phyloP scores from a whole-genome alignment of 2,888 invertebrate genomes.

The Blera fallax region DNA sequence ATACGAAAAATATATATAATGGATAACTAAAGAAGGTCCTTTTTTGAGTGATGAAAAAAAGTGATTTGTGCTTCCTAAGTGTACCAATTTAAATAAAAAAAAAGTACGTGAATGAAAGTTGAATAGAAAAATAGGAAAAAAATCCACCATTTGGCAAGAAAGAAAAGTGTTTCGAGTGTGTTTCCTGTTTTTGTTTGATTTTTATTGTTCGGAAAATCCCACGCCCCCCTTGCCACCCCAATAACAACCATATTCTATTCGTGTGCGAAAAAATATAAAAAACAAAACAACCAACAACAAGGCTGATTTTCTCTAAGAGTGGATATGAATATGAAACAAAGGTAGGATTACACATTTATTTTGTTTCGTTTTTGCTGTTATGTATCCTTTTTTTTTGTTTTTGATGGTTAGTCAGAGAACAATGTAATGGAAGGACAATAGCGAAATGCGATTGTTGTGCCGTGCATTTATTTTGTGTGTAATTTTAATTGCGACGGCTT shows the following conservation, averaged over 20 bases:
- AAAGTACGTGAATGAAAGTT: slow-evolving; percentile 62
- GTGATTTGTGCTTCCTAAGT: slow-evolving; percentile 45
- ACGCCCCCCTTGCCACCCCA: not conserved
- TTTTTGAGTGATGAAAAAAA: slow-evolving; percentile 1
- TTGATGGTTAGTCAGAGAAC: slow-evolving; percentile 28
- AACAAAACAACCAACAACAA: slow-evolving; percentile 56
- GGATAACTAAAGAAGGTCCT: slow-evolving; percentile 38
- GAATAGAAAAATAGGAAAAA: slow-evolving; percentile 26
- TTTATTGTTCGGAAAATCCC: slow-evolving; percentile 67
- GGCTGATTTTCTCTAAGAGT: slow-evolving; percentile 71
- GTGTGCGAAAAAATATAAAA: slow-evolving; percentile 40
- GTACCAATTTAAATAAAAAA: slow-evolving; percentile 44
- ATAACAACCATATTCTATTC: slow-evolving; percentile 26
- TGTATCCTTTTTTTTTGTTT: not conserved
- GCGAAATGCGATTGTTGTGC: not conserved
- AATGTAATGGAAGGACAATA: slow-evolving; percentile 42
- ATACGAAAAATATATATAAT: not conserved
- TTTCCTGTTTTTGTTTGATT: slow-evolving; percentile 69
- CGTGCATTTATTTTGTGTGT: slow-evolving; percentile 18
- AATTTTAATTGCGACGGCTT: slow-evolving; percentile 29
- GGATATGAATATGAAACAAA: slow-evolving; percentile 73
- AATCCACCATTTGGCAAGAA: slow-evolving; percentile 48
- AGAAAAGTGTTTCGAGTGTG: slow-evolving; percentile 61
- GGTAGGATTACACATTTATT: slow-evolving; percentile 59
- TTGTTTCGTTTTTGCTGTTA: slow-evolving; percentile 19